Evolutionary conservation across 1,140 invertebrate species (phyloP).

Genomic region (Microplitis demolitor): DNA sequence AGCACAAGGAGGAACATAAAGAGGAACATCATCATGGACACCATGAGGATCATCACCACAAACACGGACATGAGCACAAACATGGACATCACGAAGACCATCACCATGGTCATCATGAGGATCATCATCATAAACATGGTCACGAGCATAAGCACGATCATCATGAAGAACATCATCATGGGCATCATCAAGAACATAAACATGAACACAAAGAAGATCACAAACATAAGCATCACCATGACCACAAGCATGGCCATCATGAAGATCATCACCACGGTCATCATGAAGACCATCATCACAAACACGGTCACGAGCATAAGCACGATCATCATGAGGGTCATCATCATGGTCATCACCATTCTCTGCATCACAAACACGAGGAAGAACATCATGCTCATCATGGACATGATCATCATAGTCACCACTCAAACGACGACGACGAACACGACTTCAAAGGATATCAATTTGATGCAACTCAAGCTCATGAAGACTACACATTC

Average conservation of each 20-base stretch:
- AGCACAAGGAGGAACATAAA: no score
- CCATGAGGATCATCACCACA: conserved; percentile 49
- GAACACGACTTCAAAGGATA: conserved; percentile 31
- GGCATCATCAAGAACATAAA: conserved; percentile 35
- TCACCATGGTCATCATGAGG: conserved; percentile 43
- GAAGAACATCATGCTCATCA: conserved; percentile 29
- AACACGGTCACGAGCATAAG: conserved; percentile 47
- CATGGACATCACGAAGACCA: conserved; percentile 45
- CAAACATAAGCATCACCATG: conserved; percentile 42
- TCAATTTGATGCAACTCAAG: conserved; percentile 40
- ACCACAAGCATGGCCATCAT: conserved; percentile 44
- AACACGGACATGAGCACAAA: conserved; percentile 49
- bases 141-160: conserved; percentile 49
- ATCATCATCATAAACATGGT: conserved; percentile 47
- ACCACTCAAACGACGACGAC: conserved; percentile 23
- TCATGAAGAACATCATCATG: conserved; percentile 47
- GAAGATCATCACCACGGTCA: conserved; percentile 44
- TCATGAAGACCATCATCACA: conserved; percentile 39
- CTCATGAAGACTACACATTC: conserved; percentile 41
- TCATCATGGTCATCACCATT: conserved; percentile 40
- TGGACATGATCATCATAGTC: conserved; percentile 33
- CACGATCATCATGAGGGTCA: conserved; percentile 43
- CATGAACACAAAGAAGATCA: conserved; percentile 35
- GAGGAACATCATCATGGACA: conserved; percentile 42
- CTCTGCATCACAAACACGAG: conserved; percentile 40